These are phyloP conservation scores for Anguilla pacifica DNA, from an alignment of 2,797 vertebrate species.

Conservation along the genomic window DNA sequence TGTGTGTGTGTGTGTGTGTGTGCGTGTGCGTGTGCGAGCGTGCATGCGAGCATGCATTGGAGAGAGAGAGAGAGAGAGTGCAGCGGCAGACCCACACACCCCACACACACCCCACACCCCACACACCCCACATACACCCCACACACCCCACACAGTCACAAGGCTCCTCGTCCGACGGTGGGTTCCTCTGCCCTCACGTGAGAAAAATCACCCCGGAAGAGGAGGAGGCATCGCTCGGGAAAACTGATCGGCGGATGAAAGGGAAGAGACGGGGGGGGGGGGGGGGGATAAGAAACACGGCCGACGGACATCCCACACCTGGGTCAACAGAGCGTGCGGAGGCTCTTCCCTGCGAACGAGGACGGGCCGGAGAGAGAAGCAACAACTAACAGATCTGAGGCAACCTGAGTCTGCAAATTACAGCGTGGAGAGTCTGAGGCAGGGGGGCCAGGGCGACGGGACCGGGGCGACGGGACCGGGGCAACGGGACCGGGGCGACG, in stretches of 20 bases:
- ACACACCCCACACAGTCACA: not conserved
- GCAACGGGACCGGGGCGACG: too few species aligned
- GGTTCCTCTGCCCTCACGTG: not conserved
- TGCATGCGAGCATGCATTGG: not conserved
- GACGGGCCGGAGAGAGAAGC: not conserved
- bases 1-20: not conserved
- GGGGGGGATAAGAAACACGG: constrained; percentile 2
- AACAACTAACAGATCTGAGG: not conserved
- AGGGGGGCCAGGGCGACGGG: too few species aligned
- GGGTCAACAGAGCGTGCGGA: not conserved
- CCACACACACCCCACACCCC: not conserved
- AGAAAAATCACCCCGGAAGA: not conserved
- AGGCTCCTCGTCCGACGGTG: not conserved
- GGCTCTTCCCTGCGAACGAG: not conserved
- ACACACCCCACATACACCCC: not conserved
- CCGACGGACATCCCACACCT: constrained; percentile 17
- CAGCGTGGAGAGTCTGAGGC: not conserved
- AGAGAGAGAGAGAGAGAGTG: not conserved
- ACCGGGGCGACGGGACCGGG: too few species aligned
- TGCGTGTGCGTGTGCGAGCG: not conserved
- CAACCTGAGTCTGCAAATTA: not conserved
- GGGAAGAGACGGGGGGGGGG: not conserved
- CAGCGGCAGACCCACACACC: not conserved
- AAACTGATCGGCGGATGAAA: not conserved
- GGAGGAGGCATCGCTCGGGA: not conserved